phyloP scores from a whole-genome alignment of 2,113 vertebrate species.

The Lampris megalopsis region DNA sequence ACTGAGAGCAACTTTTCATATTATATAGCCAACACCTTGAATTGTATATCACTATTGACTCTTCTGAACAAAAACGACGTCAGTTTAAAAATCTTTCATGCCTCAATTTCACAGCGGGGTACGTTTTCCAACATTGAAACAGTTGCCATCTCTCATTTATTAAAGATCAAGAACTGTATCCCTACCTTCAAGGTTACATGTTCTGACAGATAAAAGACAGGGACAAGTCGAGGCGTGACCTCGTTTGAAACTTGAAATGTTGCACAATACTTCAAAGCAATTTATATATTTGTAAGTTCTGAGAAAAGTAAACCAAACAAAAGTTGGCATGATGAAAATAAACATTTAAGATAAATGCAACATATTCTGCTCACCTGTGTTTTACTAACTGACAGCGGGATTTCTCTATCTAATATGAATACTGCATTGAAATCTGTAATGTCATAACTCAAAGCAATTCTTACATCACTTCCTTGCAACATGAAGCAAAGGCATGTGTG shows the following conservation, averaged over 20 bases:
- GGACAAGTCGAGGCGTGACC: too few species aligned
- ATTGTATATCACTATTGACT: background rate
- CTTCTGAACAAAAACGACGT: background rate
- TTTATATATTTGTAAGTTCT: background rate
- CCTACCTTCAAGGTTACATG: conserved; percentile 9
- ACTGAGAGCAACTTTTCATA: too few species aligned
- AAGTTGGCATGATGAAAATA: background rate
- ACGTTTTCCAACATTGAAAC: conserved; percentile 5
- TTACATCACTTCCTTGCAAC: too few species aligned
- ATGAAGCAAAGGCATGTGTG: too few species aligned
- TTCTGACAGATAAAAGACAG: conserved; percentile 24
- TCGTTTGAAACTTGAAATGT: conserved; percentile 24
- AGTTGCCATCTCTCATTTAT: conserved; percentile 18
- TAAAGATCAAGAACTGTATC: conserved; percentile 32
- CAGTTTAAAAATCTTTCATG: background rate
- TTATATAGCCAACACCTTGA: background rate
- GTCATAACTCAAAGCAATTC: too few species aligned
- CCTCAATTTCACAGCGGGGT: conserved; percentile 8
- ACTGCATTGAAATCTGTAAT: too few species aligned
- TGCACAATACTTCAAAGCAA: conserved; percentile 15
- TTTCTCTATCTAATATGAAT: too few species aligned
- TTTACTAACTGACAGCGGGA: background rate
- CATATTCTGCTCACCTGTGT: conserved; percentile 28
- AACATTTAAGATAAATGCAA: conserved; percentile 7
- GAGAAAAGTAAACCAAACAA: conserved; percentile 9